Evolutionary conservation across 2,888 invertebrate species (phyloP).

Genomic region (Oligia fasciuncula): DNA sequence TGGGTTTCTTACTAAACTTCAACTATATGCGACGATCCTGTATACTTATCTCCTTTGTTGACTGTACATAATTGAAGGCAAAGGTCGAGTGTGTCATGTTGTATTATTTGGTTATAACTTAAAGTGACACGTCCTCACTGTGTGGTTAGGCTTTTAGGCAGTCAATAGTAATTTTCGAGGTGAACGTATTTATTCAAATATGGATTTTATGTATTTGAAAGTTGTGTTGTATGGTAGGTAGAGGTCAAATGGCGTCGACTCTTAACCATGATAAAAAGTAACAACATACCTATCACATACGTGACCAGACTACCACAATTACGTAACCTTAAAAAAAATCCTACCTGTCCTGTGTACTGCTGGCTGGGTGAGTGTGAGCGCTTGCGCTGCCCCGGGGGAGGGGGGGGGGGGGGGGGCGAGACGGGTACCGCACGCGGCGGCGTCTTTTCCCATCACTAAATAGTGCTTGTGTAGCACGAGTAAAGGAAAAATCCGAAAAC

Average conservation of each 20-base stretch:
- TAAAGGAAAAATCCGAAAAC: too few species aligned
- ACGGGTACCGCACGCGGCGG: too few species aligned
- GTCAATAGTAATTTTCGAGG: neutral
- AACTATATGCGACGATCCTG: too few species aligned
- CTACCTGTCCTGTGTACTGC: too few species aligned
- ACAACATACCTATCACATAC: neutral
- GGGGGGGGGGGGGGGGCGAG: too few species aligned
- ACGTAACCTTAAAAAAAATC: neutral
- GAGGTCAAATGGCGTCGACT: neutral
- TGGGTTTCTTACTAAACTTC: too few species aligned
- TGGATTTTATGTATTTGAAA: neutral
- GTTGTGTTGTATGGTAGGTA: neutral
- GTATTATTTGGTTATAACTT: slow-evolving; percentile 25
- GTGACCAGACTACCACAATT: neutral
- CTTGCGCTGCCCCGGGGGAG: too few species aligned
- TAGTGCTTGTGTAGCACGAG: too few species aligned
- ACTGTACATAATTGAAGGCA: slow-evolving; percentile 1
- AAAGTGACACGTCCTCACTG: neutral
- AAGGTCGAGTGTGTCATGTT: slow-evolving; percentile 36
- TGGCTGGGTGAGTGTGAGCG: too few species aligned
- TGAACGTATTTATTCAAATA: slow-evolving; percentile 9
- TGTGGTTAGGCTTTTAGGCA: slow-evolving; percentile 8
- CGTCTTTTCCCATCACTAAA: too few species aligned
- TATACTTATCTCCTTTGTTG: too few species aligned
- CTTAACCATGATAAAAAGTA: neutral